Evolutionary conservation across 2,797 vertebrate genomes (phyloP).

Genomic region (Scomberomorus guttatus): DNA sequence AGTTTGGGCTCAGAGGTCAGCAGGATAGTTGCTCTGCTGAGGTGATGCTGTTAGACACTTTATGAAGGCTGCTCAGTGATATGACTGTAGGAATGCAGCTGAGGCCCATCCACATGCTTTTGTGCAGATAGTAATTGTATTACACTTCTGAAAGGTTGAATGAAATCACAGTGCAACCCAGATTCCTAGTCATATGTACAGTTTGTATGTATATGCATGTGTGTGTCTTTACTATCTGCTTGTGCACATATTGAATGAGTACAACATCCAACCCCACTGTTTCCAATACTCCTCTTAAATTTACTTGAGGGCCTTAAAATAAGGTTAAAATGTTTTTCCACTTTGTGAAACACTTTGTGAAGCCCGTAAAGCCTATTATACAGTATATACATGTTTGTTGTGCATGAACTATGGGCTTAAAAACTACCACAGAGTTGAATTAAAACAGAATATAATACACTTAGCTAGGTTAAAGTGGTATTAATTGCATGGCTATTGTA

Average conservation of each 20-base stretch:
- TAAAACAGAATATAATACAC: not conserved
- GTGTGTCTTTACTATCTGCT: not conserved
- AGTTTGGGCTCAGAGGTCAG: slow-evolving; percentile 70
- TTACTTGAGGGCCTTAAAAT: not conserved
- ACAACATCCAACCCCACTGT: not conserved
- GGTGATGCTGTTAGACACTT: slow-evolving; percentile 49
- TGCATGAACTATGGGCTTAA: not conserved
- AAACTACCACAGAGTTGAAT: not conserved
- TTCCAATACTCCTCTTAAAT: not conserved
- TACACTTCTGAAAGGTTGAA: not conserved
- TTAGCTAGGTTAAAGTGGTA: not conserved
- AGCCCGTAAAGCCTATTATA: not conserved
- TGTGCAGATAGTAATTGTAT: not conserved
- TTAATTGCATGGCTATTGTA: not conserved
- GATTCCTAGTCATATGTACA: not conserved
- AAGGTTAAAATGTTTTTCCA: not conserved
- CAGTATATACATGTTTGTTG: not conserved
- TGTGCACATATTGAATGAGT: not conserved
- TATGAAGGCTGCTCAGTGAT: slow-evolving; percentile 38
- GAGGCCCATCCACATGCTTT: not conserved
- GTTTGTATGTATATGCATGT: not conserved
- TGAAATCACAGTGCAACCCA: not conserved
- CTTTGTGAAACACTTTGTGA: no score
- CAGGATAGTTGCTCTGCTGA: slow-evolving; percentile 54
- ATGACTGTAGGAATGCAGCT: slow-evolving; percentile 37